Base-by-base conservation (phyloP, 2,113 vertebrate species). In the Galemys pyrenaicus region DNA sequence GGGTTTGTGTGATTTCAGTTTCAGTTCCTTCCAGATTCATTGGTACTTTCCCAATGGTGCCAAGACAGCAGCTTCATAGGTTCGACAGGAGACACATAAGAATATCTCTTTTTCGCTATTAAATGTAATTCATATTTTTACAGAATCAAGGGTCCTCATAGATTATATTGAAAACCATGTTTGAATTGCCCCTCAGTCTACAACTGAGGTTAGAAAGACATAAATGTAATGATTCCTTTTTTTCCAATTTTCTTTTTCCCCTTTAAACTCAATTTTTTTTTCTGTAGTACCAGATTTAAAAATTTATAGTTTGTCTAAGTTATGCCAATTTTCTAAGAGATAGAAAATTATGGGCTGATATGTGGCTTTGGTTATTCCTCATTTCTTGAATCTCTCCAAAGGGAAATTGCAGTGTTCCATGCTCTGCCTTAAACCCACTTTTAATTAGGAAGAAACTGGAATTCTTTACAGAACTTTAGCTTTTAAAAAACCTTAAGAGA, bases 1-100 rank as follows among this genome's bases (percentile, higher is more conserved):
- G 99, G 99, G 99, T 99, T 99, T 99, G 99, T 99, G 97, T 97
- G 96, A 98, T 99, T 99, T 98, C 97, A 96, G 94, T 98, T 97
- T 96, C 87, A 78, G 19, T 95, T 39, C 95, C 41, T 88, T 22
- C 70, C 32, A 41, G 84, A 60, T 94, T 96, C 58, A 73, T 6
- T 44, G 3, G 2, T 35, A 64, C 80, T 71, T 94, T 75, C 65
- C 44, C 82, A 26, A 0, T 82, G 51, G 56, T n/a, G 79, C 6
- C 8, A 81, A 2, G 41, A 75, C 37, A 94, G 87, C 6, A 51
- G 49, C 6, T 37, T 92, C 35, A 15, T 10, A 35, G 79, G 32
- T 87, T 94, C 56, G 73, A 91, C 67, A 68, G 19, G 32, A 96
- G 75, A 54, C 67, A 4, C 67, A 17, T n/a, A 87, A 39, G 62